phyloP scores from a whole-genome alignment of 1,140 invertebrate genomes.

The Drosophila mayri region DNA sequence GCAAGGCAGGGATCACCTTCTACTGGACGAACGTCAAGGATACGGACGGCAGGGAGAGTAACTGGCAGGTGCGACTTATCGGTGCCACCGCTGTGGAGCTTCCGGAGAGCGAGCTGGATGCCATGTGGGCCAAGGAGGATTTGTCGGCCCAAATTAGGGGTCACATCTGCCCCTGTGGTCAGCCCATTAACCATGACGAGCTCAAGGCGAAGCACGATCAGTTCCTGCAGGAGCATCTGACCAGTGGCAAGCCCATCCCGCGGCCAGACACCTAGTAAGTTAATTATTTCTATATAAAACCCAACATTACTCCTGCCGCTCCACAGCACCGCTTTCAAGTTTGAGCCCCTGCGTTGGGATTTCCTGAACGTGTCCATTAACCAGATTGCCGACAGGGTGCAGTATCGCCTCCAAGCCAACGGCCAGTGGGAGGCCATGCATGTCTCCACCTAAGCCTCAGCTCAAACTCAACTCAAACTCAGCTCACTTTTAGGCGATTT shows the following conservation, averaged over 20 bases:
- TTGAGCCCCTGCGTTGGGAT: slow-evolving; percentile 65
- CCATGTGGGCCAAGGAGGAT: slow-evolving; percentile 64
- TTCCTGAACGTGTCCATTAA: slow-evolving; percentile 62
- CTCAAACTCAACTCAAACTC: neutral
- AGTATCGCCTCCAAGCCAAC: slow-evolving; percentile 56
- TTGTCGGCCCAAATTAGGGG: slow-evolving; percentile 64
- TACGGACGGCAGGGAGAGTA: neutral
- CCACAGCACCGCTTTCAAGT: slow-evolving; percentile 72
- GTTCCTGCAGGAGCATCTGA: slow-evolving; percentile 49
- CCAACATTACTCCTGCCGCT: no score
- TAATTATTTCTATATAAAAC: neutral
- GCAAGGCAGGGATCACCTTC: slow-evolving; percentile 54
- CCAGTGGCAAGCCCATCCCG: slow-evolving; percentile 29
- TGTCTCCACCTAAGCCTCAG: slow-evolving; percentile 54
- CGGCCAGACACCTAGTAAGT: slow-evolving; percentile 65
- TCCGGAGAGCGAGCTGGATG: slow-evolving; percentile 44
- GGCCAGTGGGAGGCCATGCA: slow-evolving; percentile 62
- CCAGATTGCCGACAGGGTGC: slow-evolving; percentile 72
- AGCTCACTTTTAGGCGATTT: slow-evolving; percentile 15
- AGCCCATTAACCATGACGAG: slow-evolving; percentile 60
- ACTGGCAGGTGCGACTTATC: slow-evolving; percentile 73
- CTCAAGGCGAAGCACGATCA: slow-evolving; percentile 60
- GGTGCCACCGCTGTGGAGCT: slow-evolving; percentile 67
- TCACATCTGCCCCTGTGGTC: slow-evolving; percentile 67
- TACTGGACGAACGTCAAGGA: slow-evolving; percentile 42